phyloP scores from a whole-genome alignment of 2,888 invertebrate species.

The Pseudeuparius sepicola region DNA sequence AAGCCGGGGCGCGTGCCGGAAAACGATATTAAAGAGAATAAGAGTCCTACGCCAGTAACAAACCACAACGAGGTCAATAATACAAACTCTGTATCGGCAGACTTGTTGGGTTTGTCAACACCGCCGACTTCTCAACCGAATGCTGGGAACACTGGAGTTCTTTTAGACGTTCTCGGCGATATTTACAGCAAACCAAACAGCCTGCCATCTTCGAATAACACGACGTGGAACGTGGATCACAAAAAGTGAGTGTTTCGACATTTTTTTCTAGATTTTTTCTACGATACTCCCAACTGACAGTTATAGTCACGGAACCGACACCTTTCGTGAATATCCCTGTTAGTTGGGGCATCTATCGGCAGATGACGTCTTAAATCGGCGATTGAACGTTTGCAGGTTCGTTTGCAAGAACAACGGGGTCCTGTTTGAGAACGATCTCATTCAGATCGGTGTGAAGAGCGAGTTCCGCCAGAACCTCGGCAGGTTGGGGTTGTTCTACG shows the following conservation, averaged over 20 bases:
- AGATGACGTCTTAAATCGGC: too few species aligned
- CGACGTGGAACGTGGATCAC: constrained; percentile 42
- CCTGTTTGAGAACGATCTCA: constrained; percentile 93
- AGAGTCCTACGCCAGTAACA: constrained; percentile 56
- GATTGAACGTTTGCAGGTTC: constrained; percentile 47
- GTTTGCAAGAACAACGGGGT: constrained; percentile 97
- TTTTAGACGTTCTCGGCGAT: constrained; percentile 88
- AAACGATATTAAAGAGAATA: constrained; percentile 72
- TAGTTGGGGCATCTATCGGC: too few species aligned
- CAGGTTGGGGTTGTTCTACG: constrained; percentile 91
- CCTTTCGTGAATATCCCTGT: too few species aligned
- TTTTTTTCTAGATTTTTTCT: too few species aligned
- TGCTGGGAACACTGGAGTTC: constrained; percentile 59
- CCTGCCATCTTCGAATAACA: constrained; percentile 28
- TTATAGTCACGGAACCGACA: too few species aligned
- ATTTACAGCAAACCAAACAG: constrained; percentile 59
- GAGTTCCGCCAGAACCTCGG: constrained; percentile 95
- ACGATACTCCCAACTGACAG: too few species aligned
- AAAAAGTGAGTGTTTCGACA: too few species aligned
- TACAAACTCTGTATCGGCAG: constrained; percentile 51
- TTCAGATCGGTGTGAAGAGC: constrained; percentile 97
- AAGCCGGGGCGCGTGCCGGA: constrained; percentile 92
- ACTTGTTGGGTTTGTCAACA: constrained; percentile 80
- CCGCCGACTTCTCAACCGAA: constrained; percentile 65
- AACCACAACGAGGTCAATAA: constrained; percentile 43